These are phyloP conservation scores for Asobara japonica DNA, from an alignment of 1,140 invertebrate genomes.

Conservation along the genomic window DNA sequence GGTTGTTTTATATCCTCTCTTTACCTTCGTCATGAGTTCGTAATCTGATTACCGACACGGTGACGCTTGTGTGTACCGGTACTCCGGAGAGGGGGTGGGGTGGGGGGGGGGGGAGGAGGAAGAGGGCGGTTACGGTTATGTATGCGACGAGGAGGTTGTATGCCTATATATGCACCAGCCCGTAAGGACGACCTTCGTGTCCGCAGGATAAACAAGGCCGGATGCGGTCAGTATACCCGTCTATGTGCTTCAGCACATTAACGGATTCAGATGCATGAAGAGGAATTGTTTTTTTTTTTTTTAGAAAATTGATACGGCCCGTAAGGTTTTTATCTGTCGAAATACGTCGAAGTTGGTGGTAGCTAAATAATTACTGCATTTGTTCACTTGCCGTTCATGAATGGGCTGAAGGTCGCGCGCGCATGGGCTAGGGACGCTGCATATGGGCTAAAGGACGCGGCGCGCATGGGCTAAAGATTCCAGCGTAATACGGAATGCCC, in stretches of 20 bases:
- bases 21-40: not conserved
- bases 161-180: not conserved
- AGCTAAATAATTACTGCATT: too few relatives aligned
- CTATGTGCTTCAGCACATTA: not conserved
- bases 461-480: too few relatives aligned
- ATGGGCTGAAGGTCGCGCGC: too few relatives aligned
- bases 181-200: conserved; percentile 4
- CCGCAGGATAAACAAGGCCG: not conserved
- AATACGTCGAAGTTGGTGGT: too few relatives aligned
- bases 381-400: too few relatives aligned
- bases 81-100: not conserved
- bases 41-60: not conserved
- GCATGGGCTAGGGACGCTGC: too few relatives aligned
- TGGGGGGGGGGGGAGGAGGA: not conserved
- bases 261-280: not conserved
- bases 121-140: not conserved
- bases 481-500: too few relatives aligned
- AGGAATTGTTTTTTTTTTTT: not conserved
- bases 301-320: too few relatives aligned
- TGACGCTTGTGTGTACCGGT: not conserved
- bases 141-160: not conserved
- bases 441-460: too few relatives aligned
- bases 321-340: too few relatives aligned
- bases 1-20: not conserved
- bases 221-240: not conserved